Percentiles rank a stretch among this genome's conserved stretches.
Evolutionary conservation across 2,113 vertebrate genomes (phyloP).

Genomic region (Butorides virescens): DNA sequence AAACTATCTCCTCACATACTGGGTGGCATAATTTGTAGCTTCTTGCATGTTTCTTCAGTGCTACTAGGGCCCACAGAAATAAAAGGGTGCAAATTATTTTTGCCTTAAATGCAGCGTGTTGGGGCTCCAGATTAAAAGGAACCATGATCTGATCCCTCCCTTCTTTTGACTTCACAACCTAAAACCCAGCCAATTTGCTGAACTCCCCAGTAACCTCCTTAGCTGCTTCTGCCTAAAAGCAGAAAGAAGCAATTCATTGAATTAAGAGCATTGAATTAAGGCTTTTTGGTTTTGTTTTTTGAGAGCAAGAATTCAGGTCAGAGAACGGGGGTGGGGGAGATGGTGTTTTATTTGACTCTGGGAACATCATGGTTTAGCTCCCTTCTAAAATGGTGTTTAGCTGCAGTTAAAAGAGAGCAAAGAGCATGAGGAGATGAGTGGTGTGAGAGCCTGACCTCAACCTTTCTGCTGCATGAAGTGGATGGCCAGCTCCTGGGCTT

Average conservation of each 20-base stretch:
- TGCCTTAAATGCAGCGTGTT: not conserved
- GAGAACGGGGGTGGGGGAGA: not conserved
- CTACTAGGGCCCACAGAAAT: not conserved
- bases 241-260: conserved; percentile 14
- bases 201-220: not conserved
- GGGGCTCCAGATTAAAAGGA: not conserved
- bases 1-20: not conserved
- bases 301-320: conserved; percentile 39
- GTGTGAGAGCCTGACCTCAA: not conserved
- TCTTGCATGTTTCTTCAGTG: not conserved
- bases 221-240: conserved; percentile 23
- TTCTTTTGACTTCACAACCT: not conserved
- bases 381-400: not conserved
- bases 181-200: not conserved
- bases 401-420: not conserved
- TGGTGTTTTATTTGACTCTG: not conserved
- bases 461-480: not conserved
- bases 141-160: not conserved
- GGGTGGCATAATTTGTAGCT: not conserved
- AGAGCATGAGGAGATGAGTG: not conserved
- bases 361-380: not conserved
- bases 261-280: conserved; percentile 3
- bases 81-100: not conserved
- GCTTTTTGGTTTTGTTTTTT: conserved; percentile 19
- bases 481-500: not conserved